Evolutionary conservation across 2,113 vertebrate species (phyloP).

Genomic region (Piaya cayana): DNA sequence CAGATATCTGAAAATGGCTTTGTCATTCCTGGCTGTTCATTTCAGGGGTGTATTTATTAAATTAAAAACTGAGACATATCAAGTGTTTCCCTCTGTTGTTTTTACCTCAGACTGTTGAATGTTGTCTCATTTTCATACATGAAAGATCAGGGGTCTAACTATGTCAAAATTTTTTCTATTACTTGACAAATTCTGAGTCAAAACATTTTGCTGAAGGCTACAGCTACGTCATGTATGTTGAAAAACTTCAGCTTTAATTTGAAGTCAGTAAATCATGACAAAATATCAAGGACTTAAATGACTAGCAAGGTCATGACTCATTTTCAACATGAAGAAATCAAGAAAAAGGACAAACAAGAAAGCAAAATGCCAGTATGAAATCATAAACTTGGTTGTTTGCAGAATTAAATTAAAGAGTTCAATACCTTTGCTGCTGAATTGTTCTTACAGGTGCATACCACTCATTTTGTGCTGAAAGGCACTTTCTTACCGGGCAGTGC

Average conservation of each 20-base stretch:
- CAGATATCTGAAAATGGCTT: neutral
- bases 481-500: neutral
- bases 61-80: neutral
- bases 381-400: neutral
- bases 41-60: neutral
- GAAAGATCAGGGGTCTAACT: neutral
- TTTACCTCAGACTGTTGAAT: neutral
- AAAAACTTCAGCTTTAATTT: constrained; percentile 11
- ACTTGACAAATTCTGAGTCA: constrained; percentile 7
- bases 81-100: neutral
- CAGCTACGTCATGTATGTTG: neutral
- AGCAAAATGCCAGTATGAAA: neutral
- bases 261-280: neutral
- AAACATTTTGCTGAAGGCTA: constrained; percentile 28
- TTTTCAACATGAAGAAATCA: neutral
- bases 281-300: neutral
- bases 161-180: constrained; percentile 17
- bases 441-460: neutral
- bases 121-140: neutral
- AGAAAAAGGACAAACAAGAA: neutral
- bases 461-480: neutral
- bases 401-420: neutral
- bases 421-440: neutral
- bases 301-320: neutral
- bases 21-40: neutral